Evolutionary conservation across 1,140 invertebrate genomes (phyloP).

Genomic region (Diorhabda sublineata): DNA sequence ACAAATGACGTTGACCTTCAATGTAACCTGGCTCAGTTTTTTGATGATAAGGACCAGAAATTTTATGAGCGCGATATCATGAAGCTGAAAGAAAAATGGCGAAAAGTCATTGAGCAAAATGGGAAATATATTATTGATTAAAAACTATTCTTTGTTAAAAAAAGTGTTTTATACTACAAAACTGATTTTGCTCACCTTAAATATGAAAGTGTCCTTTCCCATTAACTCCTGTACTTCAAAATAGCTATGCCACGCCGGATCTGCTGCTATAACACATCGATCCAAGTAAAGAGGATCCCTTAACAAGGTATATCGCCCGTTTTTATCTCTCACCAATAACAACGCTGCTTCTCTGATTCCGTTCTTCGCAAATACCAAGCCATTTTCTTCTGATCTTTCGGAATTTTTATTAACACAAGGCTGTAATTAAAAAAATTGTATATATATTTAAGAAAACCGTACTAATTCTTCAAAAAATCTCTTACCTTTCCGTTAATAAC

Average conservation of each 20-base stretch:
- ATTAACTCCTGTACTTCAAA: conserved; percentile 93
- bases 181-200: conserved; percentile 67
- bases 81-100: too few relatives aligned
- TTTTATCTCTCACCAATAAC: conserved; percentile 84
- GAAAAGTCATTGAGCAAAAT: too few relatives aligned
- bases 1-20: too few relatives aligned
- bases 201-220: conserved; percentile 89
- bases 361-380: conserved; percentile 56
- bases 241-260: conserved; percentile 84
- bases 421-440: conserved; percentile 14
- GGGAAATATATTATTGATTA: too few relatives aligned
- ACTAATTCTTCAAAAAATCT: background rate
- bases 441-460: background rate
- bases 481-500: conserved; percentile 80
- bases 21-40: too few relatives aligned
- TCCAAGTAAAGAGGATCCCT: conserved; percentile 86
- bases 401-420: conserved; percentile 22
- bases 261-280: conserved; percentile 81
- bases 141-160: too few relatives aligned
- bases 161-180: too few relatives aligned
- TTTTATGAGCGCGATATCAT: too few relatives aligned
- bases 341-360: conserved; percentile 83
- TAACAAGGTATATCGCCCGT: conserved; percentile 78
- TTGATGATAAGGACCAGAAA: too few relatives aligned
- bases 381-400: conserved; percentile 44